These are phyloP conservation scores for Tetragnatha montana DNA, from an alignment of 2,888 invertebrate genomes.

Conservation along the genomic window DNA sequence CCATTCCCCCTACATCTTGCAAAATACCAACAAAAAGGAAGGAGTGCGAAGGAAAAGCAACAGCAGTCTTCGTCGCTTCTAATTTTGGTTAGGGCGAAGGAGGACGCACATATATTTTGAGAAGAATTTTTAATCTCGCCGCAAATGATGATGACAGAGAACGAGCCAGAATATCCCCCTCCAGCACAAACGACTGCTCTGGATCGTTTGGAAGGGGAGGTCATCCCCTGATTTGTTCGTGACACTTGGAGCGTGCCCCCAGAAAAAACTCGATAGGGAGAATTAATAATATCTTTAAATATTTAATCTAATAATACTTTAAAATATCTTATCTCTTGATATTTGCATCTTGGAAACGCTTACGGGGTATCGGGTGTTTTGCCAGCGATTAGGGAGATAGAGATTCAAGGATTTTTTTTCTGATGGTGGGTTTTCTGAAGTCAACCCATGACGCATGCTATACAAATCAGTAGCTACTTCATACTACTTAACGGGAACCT, in stretches of 20 bases:
- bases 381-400: too few relatives aligned
- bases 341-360: too few relatives aligned
- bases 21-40: constrained; percentile 5
- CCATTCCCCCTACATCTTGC: not conserved
- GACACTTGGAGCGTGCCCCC: constrained; percentile 11
- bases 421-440: too few relatives aligned
- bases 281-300: too few relatives aligned
- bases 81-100: constrained; percentile 66
- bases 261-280: too few relatives aligned
- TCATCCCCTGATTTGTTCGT: constrained; percentile 18
- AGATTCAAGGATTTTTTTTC: too few relatives aligned
- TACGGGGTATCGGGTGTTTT: too few relatives aligned
- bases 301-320: too few relatives aligned
- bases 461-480: too few relatives aligned
- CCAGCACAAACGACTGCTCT: not conserved
- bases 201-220: constrained; percentile 13
- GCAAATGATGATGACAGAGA: not conserved
- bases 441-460: too few relatives aligned
- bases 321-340: too few relatives aligned
- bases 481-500: too few relatives aligned
- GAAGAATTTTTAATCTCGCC: constrained; percentile 13
- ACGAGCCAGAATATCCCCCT: constrained; percentile 12
- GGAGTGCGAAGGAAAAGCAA: constrained; percentile 40
- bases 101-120: constrained; percentile 46
- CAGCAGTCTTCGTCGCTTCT: constrained; percentile 41